Percentiles rank a stretch among this genome's conserved stretches.
Conservation (phyloP, 2,797 vertebrate species). For the Parauchenoglanis ngamensis region DNA sequence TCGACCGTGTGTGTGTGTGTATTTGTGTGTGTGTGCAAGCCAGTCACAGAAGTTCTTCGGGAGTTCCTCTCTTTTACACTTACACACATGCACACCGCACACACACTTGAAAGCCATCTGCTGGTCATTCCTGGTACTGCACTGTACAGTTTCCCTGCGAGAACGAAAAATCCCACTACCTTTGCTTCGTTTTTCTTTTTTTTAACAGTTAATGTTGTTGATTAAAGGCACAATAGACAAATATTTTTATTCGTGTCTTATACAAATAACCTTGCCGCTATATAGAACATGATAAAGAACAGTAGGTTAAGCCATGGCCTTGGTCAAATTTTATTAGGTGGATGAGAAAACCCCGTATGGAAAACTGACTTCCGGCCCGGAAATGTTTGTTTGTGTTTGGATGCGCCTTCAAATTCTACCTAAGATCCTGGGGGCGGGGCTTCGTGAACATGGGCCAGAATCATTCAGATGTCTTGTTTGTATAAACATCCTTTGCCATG, state of each 20-base stretch:
- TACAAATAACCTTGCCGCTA: no score
- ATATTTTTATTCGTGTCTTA: no score
- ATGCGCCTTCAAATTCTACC: no score
- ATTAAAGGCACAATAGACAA: not conserved
- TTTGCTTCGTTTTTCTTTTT: not conserved
- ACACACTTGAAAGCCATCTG: not conserved
- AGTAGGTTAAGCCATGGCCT: not conserved
- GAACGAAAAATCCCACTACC: not conserved
- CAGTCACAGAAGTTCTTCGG: conserved; percentile 74
- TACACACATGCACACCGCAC: no score
- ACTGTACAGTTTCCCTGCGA: not conserved
- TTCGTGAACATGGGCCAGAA: not conserved
- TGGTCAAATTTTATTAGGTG: not conserved
- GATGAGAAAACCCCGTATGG: no score
- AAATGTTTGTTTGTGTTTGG: no score
- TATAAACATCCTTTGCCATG: no score
- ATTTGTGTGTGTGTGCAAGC: conserved; percentile 52
- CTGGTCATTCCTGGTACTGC: not conserved
- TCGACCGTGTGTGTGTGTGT: conserved; percentile 70
- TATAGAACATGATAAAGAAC: no score
- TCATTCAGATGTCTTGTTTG: not conserved
- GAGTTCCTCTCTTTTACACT: conserved; percentile 61
- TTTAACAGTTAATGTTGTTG: not conserved
- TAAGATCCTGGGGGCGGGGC: not conserved
- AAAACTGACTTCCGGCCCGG: no score